Evolutionary conservation across 2,888 invertebrate species (phyloP), one percentile per base, ranked within the genome.

Genomic region (Phengaris alcon): DNA sequence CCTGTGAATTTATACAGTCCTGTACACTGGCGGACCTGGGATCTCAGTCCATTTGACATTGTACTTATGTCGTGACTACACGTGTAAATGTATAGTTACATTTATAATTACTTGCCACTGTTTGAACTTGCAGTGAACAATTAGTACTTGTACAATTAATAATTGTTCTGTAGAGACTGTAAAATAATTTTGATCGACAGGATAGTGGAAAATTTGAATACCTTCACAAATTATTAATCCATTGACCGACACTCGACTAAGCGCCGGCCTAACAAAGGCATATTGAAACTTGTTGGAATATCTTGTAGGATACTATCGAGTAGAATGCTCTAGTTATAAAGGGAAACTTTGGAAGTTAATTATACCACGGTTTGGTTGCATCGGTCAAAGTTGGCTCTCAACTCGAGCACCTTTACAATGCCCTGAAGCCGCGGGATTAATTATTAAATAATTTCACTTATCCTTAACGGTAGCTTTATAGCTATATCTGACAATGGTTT

Each of bases 341-440:
- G 78, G 70, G 80, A 81, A 85, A 88, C 84, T 90, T 88, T 81
- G 82, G 83, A 90, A 90, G 85, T 91, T 91, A 89, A 91, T 91
- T 90, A 91, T 86, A 87, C 86, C 85, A 86, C 85, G 87, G 87
- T 88, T 88, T 86, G 86, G 83, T 81, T 86, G 86, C 84, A 85
- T 83, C 83, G 84, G 86, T 84, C 85, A 85, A 89, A 90, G 85
- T 88, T 88, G 80, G 82, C 84, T 83, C 84, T 87, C 83, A 82
- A 85, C 83, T 85, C 82, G 84, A 87, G 86, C 85, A 86, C 86
- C 87, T 79, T 69, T 12, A 69, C 22, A 74, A 54, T 54, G 35
- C 55, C 5, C n/a, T 12, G 69, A 44, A 22, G 8, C 68, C 12
- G 35, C 35, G 10, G 44, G 35, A 35, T 35, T 35, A 1, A 35